These are phyloP conservation scores for Ferdinandea cuprea DNA, from an alignment of 2,888 invertebrate species.

Conservation along the genomic window DNA sequence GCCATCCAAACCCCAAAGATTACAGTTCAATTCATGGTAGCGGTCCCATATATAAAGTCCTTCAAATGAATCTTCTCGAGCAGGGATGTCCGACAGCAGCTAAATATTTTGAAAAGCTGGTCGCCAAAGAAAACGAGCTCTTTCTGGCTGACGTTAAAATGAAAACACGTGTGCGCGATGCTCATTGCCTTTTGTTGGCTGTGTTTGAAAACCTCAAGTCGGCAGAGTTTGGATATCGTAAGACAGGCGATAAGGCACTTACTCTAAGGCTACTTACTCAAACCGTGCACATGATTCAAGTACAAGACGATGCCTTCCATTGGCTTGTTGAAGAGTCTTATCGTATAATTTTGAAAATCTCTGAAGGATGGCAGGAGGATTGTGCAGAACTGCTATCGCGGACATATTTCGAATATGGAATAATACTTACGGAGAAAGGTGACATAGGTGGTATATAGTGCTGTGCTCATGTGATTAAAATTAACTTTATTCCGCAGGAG, in stretches of 20 bases:
- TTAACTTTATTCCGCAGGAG: background rate
- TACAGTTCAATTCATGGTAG: background rate
- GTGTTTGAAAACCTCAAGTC: slow-evolving; percentile 77
- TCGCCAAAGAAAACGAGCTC: slow-evolving; percentile 76
- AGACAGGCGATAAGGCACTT: slow-evolving; percentile 13
- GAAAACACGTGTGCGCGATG: slow-evolving; percentile 45
- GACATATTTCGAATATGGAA: slow-evolving; percentile 47
- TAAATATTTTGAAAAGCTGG: slow-evolving; percentile 77
- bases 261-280: slow-evolving; percentile 77
- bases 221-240: slow-evolving; percentile 77
- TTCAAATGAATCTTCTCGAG: slow-evolving; percentile 18
- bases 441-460: background rate
- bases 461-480: background rate
- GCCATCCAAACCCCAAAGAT: background rate
- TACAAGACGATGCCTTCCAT: slow-evolving; percentile 38
- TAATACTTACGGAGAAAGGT: slow-evolving; percentile 48
- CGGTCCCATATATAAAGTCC: background rate
- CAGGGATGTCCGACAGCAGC: slow-evolving; percentile 77
- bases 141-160: slow-evolving; percentile 28
- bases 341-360: slow-evolving; percentile 26
- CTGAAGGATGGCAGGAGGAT: background rate
- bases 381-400: slow-evolving; percentile 40
- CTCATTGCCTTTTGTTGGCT: slow-evolving; percentile 76
- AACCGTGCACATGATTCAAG: slow-evolving; percentile 71
- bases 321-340: slow-evolving; percentile 62